Conservation (phyloP, 2,888 invertebrate species). For the Caenorhabditis sulstoni region DNA sequence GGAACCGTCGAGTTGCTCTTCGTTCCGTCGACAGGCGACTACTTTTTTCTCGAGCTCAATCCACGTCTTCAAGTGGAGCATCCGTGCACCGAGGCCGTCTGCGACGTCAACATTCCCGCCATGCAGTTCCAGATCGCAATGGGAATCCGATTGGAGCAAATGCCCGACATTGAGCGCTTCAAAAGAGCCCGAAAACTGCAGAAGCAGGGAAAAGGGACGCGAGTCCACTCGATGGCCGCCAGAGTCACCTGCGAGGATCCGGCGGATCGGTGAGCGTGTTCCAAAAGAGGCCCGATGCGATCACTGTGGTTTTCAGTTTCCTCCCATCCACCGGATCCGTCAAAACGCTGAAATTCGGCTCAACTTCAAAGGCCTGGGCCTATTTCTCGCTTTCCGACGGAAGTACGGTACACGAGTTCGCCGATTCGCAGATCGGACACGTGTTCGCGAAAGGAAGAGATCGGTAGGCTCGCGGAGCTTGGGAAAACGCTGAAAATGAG, state of each 20-base stretch:
- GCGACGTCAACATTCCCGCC: slow-evolving; percentile 97
- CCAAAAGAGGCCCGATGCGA: not conserved
- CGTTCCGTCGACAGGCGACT: slow-evolving; percentile 86
- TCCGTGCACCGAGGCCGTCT: slow-evolving; percentile 99
- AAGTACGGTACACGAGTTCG: slow-evolving; percentile 98
- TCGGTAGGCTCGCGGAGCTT: too few relatives aligned
- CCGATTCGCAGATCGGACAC: slow-evolving; percentile 99
- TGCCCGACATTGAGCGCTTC: slow-evolving; percentile 29
- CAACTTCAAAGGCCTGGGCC: slow-evolving; percentile 99
- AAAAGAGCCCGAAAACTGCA: slow-evolving; percentile 5
- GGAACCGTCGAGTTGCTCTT: slow-evolving; percentile 99
- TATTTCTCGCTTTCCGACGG: slow-evolving; percentile 98
- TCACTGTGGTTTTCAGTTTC: slow-evolving; percentile 6
- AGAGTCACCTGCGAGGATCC: slow-evolving; percentile 93
- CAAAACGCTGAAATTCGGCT: slow-evolving; percentile 90
- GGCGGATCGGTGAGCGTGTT: slow-evolving; percentile 15
- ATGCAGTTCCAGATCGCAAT: slow-evolving; percentile 97
- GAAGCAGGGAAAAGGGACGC: slow-evolving; percentile 5
- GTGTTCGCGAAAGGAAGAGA: slow-evolving; percentile 99
- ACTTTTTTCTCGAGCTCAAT: slow-evolving; percentile 96
- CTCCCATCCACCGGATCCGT: not conserved
- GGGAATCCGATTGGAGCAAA: slow-evolving; percentile 85
- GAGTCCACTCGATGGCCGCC: slow-evolving; percentile 86
- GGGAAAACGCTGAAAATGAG: slow-evolving; percentile 1
- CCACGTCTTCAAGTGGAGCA: slow-evolving; percentile 91